A percentile compares a stretch with the other conserved stretches of the same genome.
phyloP scores from a whole-genome alignment of 2,888 invertebrate genomes.

The Parnassius orleans region DNA sequence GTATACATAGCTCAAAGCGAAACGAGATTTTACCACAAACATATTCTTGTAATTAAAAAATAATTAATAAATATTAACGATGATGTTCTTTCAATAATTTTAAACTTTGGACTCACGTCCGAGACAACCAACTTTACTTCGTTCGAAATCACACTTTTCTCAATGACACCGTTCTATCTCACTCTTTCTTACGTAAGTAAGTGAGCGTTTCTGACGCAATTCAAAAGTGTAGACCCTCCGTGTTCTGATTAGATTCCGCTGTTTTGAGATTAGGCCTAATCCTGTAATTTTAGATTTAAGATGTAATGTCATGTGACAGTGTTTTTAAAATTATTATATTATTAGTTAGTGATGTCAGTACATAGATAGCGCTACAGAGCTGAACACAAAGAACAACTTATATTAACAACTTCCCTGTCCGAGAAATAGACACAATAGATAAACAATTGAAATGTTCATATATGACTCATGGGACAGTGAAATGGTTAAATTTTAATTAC shows the following conservation, averaged over 20 bases:
- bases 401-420: too few species aligned
- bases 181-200: conserved; percentile 35
- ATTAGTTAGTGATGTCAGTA: not conserved
- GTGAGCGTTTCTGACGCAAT: conserved; percentile 31
- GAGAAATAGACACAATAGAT: too few species aligned
- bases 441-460: too few species aligned
- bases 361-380: too few species aligned
- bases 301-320: not conserved
- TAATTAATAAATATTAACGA: too few species aligned
- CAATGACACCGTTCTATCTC: conserved; percentile 27
- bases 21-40: too few species aligned
- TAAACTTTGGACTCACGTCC: not conserved
- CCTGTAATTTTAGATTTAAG: conserved; percentile 10
- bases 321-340: not conserved
- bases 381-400: too few species aligned
- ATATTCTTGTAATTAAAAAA: too few species aligned
- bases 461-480: too few species aligned
- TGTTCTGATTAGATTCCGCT: conserved; percentile 40
- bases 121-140: not conserved
- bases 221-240: conserved; percentile 36
- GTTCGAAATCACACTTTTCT: not conserved
- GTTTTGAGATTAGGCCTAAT: conserved; percentile 12
- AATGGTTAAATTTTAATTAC: too few species aligned
- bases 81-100: too few species aligned
- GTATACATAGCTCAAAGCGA: too few species aligned